phyloP scores from a whole-genome alignment of 2,797 vertebrate species.

The Discoglossus pictus region DNA sequence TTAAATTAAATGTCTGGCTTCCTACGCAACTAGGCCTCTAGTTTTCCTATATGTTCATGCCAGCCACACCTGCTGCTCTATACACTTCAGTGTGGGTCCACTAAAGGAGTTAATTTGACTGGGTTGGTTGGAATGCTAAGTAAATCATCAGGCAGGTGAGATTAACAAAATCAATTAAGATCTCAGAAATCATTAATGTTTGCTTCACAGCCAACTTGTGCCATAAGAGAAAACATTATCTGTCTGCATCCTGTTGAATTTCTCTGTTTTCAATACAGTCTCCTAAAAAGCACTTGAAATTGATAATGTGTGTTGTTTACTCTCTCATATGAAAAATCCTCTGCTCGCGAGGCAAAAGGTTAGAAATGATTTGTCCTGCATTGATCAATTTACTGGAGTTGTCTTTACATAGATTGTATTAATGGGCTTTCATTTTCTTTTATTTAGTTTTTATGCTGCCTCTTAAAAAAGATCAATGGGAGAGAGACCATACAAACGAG shows the following conservation, averaged over 20 bases:
- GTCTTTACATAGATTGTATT: constrained; percentile 75
- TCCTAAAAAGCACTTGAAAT: constrained; percentile 67
- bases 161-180: constrained; percentile 22
- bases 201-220: neutral
- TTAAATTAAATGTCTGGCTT: too few species aligned
- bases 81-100: too few species aligned
- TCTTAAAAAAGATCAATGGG: constrained; percentile 80
- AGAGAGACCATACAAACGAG: constrained; percentile 60
- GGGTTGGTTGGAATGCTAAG: too few species aligned
- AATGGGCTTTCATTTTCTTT: constrained; percentile 80
- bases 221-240: constrained; percentile 53
- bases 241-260: constrained; percentile 63
- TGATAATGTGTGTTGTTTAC: constrained; percentile 68
- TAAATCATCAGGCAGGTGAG: neutral
- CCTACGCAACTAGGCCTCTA: too few species aligned
- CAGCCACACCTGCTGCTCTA: too few species aligned
- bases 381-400: constrained; percentile 77
- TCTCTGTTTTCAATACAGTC: constrained; percentile 62
- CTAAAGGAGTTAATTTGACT: too few species aligned
- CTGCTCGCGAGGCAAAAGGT: constrained; percentile 70
- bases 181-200: constrained; percentile 10
- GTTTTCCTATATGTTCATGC: too few species aligned
- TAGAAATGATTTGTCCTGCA: constrained; percentile 73
- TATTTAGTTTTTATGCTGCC: constrained; percentile 71
- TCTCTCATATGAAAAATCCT: constrained; percentile 57